phyloP scores from a whole-genome alignment of 1,140 invertebrate species.

The Delia radicum region DNA sequence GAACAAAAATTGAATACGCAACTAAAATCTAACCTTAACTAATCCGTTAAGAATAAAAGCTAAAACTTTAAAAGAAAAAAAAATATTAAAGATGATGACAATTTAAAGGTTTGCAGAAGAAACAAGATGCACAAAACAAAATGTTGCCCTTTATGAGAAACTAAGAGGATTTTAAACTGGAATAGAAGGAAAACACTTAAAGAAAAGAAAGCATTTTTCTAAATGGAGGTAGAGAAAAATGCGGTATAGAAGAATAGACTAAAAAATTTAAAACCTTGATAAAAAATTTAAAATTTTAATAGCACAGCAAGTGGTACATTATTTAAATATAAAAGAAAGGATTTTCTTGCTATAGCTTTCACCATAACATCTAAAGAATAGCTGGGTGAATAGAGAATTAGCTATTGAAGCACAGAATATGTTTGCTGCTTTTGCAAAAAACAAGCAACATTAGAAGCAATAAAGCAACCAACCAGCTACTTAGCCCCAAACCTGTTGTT shows the following conservation, averaged over 20 bases:
- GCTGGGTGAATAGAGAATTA: neutral
- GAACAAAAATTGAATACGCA: neutral
- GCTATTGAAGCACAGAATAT: neutral
- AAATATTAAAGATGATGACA: neutral
- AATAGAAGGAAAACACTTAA: neutral
- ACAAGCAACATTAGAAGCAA: neutral
- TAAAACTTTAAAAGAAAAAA: neutral
- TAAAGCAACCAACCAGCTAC: neutral
- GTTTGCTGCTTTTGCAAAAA: neutral
- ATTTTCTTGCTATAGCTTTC: neutral
- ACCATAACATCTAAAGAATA: neutral
- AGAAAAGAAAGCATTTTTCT: neutral
- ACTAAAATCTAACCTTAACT: conserved; percentile 7
- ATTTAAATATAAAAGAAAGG: neutral
- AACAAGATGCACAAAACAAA: neutral
- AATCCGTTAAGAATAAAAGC: conserved; percentile 10
- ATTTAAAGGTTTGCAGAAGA: neutral
- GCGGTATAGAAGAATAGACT: too few relatives aligned
- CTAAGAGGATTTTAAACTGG: neutral
- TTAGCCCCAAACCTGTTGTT: neutral
- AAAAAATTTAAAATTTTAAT: neutral
- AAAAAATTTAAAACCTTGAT: too few relatives aligned
- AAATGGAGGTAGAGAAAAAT: neutral
- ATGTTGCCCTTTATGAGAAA: neutral
- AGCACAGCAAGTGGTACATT: neutral